These are phyloP conservation scores for Aleiodes sp. DNA, from an alignment of 1,140 invertebrate genomes.

Conservation along the genomic window DNA sequence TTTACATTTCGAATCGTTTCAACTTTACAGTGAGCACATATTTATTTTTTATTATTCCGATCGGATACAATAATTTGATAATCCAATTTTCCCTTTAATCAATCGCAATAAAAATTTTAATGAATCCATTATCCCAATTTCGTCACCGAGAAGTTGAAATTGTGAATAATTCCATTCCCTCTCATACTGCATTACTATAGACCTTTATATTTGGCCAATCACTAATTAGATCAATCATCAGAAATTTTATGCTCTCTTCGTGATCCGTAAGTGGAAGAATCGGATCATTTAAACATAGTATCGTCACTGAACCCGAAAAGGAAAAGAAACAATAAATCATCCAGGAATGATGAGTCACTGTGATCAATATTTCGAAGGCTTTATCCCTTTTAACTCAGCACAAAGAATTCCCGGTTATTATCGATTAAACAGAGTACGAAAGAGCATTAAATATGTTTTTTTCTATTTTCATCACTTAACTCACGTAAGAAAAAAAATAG, in stretches of 20 bases:
- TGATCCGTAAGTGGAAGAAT: no score
- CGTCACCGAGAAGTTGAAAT: no score
- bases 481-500: not conserved
- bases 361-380: slow-evolving; percentile 1
- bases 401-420: not conserved
- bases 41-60: no score
- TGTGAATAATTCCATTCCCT: not conserved
- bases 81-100: no score
- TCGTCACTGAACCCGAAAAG: not conserved
- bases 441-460: slow-evolving; percentile 2
- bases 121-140: no score
- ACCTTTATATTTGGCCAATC: not conserved
- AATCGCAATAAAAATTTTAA: no score
- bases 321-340: slow-evolving; percentile 7
- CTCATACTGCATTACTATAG: not conserved
- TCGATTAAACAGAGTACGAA: slow-evolving; percentile 3
- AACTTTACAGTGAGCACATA: no score
- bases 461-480: not conserved
- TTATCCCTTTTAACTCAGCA: not conserved
- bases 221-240: not conserved
- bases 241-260: not conserved
- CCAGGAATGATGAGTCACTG: not conserved
- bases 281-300: no score
- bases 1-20: no score
- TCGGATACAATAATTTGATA: no score